These are phyloP conservation scores for Ornithoptera priamus DNA, from an alignment of 2,888 invertebrate species.

Conservation along the genomic window DNA sequence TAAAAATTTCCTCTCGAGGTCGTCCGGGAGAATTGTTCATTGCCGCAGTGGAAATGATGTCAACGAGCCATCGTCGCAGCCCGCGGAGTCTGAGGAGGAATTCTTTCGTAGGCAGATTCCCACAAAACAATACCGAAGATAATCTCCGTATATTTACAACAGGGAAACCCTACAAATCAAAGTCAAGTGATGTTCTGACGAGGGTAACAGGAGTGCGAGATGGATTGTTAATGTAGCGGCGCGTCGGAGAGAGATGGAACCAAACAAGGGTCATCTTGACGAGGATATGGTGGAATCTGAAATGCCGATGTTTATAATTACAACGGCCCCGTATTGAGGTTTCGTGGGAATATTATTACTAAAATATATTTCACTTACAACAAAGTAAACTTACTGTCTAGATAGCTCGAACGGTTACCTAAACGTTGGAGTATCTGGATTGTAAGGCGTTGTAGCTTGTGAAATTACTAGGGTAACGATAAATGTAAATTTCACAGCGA, in stretches of 20 bases:
- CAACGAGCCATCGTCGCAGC: slow-evolving; percentile 12
- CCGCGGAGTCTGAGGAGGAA: slow-evolving; percentile 19
- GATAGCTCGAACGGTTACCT: too few species aligned
- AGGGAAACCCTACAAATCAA: slow-evolving; percentile 23
- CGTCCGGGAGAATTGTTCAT: background rate
- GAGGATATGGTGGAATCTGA: slow-evolving; percentile 12
- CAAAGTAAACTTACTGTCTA: too few species aligned
- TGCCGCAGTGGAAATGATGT: slow-evolving; percentile 3
- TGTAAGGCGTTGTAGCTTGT: too few species aligned
- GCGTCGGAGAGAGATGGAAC: background rate
- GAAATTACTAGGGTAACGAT: too few species aligned
- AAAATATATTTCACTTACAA: too few species aligned
- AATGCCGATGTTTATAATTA: slow-evolving; percentile 8
- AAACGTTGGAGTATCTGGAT: too few species aligned
- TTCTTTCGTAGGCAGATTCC: slow-evolving; percentile 12
- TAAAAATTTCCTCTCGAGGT: background rate
- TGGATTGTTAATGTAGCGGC: background rate
- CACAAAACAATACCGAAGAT: slow-evolving; percentile 20
- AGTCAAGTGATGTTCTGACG: slow-evolving; percentile 24
- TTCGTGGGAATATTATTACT: too few species aligned
- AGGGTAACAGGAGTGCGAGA: slow-evolving; percentile 13
- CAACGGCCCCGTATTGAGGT: background rate
- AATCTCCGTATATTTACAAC: slow-evolving; percentile 11
- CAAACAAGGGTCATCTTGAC: slow-evolving; percentile 3
- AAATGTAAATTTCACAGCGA: too few species aligned